phyloP scores from a whole-genome alignment of 2,113 vertebrate species.

The Tachysurus vachellii region DNA sequence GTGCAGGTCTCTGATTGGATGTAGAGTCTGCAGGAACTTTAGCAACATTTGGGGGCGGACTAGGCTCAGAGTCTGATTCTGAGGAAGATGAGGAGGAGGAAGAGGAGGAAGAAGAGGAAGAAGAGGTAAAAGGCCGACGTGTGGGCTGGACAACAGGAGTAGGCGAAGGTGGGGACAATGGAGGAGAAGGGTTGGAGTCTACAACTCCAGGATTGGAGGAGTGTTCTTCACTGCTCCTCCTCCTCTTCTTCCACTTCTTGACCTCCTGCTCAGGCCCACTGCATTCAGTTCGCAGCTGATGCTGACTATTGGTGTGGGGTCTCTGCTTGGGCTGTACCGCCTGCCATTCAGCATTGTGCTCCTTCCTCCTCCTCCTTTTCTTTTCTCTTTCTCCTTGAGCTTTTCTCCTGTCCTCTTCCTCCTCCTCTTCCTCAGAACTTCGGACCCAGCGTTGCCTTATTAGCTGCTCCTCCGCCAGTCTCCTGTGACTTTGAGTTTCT shows the following conservation, averaged over 20 bases:
- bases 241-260: slow-evolving; percentile 49
- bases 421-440: slow-evolving; percentile 71
- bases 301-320: slow-evolving; percentile 64
- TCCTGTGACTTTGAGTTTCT: slow-evolving; percentile 66
- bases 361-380: slow-evolving; percentile 57
- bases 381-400: slow-evolving; percentile 60
- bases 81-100: slow-evolving; percentile 74
- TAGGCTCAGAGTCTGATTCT: slow-evolving; percentile 80
- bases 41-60: slow-evolving; percentile 64
- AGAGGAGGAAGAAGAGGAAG: slow-evolving; percentile 63
- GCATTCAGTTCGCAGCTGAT: slow-evolving; percentile 29
- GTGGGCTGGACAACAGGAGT: slow-evolving; percentile 66
- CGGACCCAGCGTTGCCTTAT: slow-evolving; percentile 70
- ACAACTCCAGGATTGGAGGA: slow-evolving; percentile 72
- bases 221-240: slow-evolving; percentile 60
- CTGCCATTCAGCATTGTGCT: slow-evolving; percentile 48
- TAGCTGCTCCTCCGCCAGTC: slow-evolving; percentile 78
- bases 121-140: slow-evolving; percentile 59
- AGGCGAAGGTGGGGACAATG: slow-evolving; percentile 67
- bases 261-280: slow-evolving; percentile 30
- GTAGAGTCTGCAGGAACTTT: slow-evolving; percentile 73
- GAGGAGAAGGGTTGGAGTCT: slow-evolving; percentile 74
- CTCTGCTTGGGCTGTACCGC: slow-evolving; percentile 63
- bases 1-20: slow-evolving; percentile 65
- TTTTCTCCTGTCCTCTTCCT: slow-evolving; percentile 62